Conservation (phyloP, 2,888 invertebrate genomes). For the Boloria selene region DNA sequence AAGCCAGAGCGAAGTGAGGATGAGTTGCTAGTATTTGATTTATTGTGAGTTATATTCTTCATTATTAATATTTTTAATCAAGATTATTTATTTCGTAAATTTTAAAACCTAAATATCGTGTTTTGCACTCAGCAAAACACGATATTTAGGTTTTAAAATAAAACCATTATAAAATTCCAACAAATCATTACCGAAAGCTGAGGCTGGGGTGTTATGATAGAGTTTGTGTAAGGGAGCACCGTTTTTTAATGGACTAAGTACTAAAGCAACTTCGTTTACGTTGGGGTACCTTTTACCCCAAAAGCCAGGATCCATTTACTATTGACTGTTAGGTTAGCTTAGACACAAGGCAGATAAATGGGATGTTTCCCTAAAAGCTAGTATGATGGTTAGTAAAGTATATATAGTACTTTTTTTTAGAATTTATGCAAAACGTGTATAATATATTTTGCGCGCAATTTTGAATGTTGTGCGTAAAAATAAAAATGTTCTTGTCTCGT, state of each 20-base stretch:
- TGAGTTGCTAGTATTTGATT: no score
- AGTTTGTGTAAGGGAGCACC: slow-evolving; percentile 20
- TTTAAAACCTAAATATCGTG: no score
- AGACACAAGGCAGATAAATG: slow-evolving; percentile 33
- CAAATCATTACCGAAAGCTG: slow-evolving; percentile 10
- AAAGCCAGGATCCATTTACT: slow-evolving; percentile 32
- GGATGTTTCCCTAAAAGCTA: slow-evolving; percentile 33
- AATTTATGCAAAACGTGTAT: neutral
- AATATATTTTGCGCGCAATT: neutral
- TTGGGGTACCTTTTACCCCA: slow-evolving; percentile 29
- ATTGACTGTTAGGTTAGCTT: slow-evolving; percentile 32
- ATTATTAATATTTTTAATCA: no score
- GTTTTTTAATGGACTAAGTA: slow-evolving; percentile 28
- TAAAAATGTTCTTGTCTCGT: no score
- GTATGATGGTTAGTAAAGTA: slow-evolving; percentile 24
- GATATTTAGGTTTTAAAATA: no score
- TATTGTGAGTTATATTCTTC: no score
- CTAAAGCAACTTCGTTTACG: slow-evolving; percentile 20
- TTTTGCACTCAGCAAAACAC: no score
- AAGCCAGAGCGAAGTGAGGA: no score
- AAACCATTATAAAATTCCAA: slow-evolving; percentile 1
- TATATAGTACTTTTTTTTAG: slow-evolving; percentile 10
- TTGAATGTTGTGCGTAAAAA: no score
- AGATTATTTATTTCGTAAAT: no score
- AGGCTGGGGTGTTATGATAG: slow-evolving; percentile 1